Base-by-base conservation (phyloP, 64 coral and sea anemone species). In the Montipora capricornis region DNA sequence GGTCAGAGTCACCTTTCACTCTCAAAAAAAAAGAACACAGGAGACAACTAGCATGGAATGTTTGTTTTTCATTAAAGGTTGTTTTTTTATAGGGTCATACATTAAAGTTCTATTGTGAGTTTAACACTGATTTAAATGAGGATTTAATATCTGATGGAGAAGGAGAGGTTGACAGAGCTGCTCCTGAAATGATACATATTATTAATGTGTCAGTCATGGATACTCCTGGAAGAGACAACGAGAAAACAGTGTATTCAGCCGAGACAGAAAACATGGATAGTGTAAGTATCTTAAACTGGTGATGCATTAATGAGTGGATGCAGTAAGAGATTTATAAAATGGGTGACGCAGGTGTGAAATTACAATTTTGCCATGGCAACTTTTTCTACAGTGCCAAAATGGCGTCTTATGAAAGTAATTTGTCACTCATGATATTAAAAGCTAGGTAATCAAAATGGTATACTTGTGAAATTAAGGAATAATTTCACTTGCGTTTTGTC, bases 241-340 rank as follows among this genome's bases (percentile, higher is more conserved):
- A 90, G 17, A 93, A 82, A 73, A 89, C 78, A 62, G 20, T 96
- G 29, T 99, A 99, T 62, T 84, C 89, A 20, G 95, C 95, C 44
- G 98, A 99, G 77, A 99, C 95, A 76, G 98, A 99, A 68, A 99
- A 99, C 82, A 91, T 99, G 95, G 98, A 96, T 57, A 57, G 17
- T 76, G 98, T 99, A 87, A 89, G 95, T 87, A 44, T 12, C 13
- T 64, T 15, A 11, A 57, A 29, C 29, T 29, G 29, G 29, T 29
- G 29, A 29, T 29, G 29, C 29, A 29, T 29, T 29, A 29, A 37
- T 37, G 2, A 37, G 37, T 37, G 37, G 37, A 37, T 37, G 37
- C 37, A 37, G 1, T 37, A 37, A 37, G 37, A 37, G 37, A 37
- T 37, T 37, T 2, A 37, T 37, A 37, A 37, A 2, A 37, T 37